phyloP scores from a whole-genome alignment of 2,888 invertebrate genomes.

The Tinea semifulvella region DNA sequence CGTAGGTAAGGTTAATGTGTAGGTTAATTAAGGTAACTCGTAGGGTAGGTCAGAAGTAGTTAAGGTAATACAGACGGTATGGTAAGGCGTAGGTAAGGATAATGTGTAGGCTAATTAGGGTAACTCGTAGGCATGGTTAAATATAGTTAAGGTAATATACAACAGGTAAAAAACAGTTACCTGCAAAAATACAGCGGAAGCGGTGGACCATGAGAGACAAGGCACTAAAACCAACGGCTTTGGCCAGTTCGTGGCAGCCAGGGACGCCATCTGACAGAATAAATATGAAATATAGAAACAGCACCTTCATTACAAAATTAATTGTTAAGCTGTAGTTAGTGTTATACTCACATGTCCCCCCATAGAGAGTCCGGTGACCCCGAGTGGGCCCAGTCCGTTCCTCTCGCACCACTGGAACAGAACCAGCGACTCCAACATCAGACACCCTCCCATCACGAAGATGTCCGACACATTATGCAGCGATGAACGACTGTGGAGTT shows the following conservation, averaged over 20 bases:
- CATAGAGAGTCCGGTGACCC: conserved; percentile 96
- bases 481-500: conserved; percentile 84
- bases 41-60: too few relatives aligned
- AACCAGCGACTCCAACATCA: conserved; percentile 92
- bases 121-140: too few relatives aligned
- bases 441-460: conserved; percentile 98
- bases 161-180: conserved; percentile 41
- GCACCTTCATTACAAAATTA: too few relatives aligned
- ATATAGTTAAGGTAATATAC: background rate
- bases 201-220: conserved; percentile 97
- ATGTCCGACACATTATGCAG: conserved; percentile 96
- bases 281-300: too few relatives aligned
- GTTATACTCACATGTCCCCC: conserved; percentile 88
- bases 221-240: conserved; percentile 94
- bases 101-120: too few relatives aligned
- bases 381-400: conserved; percentile 91
- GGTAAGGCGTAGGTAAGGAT: too few relatives aligned
- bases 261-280: conserved; percentile 89
- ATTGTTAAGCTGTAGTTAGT: too few relatives aligned
- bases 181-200: conserved; percentile 93
- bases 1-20: too few relatives aligned
- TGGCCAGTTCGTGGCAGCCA: conserved; percentile 96
- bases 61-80: too few relatives aligned
- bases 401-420: conserved; percentile 94
- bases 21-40: too few relatives aligned